phyloP scores from a whole-genome alignment of 2,888 invertebrate species.

The Alitta virens region DNA sequence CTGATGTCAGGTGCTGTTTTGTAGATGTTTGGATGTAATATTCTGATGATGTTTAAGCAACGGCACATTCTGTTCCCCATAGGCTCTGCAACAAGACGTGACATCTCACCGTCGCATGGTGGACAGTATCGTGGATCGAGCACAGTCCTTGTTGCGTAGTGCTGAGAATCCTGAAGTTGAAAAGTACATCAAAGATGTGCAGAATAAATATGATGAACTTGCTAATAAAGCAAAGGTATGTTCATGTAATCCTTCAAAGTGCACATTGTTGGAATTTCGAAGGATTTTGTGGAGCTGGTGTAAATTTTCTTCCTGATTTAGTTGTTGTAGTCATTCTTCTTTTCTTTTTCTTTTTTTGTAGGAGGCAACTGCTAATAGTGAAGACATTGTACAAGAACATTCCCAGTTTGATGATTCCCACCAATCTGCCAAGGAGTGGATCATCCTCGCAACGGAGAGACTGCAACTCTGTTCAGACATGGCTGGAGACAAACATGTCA shows the following conservation, averaged over 20 bases:
- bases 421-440: constrained; percentile 81
- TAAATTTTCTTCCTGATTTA: too few species aligned
- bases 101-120: constrained; percentile 83
- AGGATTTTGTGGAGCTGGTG: too few species aligned
- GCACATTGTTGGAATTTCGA: too few species aligned
- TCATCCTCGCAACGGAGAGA: constrained; percentile 76
- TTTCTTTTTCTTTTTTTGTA: background rate
- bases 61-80: constrained; percentile 1
- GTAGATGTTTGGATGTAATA: too few species aligned
- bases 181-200: constrained; percentile 41
- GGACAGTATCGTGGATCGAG: constrained; percentile 86
- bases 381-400: constrained; percentile 81
- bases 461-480: constrained; percentile 78
- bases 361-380: constrained; percentile 53
- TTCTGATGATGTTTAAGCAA: too few species aligned
- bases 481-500: constrained; percentile 68
- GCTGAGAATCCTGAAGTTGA: constrained; percentile 59
- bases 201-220: constrained; percentile 43
- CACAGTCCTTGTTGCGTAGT: constrained; percentile 69
- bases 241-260: too few species aligned
- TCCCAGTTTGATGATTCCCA: constrained; percentile 81
- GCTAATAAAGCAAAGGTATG: constrained; percentile 42
- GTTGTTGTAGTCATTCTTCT: too few species aligned
- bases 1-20: too few species aligned
- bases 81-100: constrained; percentile 83